Evolutionary conservation across 92 coral and sea anemone species (phyloP).

Genomic region (Zoanthus gigantus): DNA sequence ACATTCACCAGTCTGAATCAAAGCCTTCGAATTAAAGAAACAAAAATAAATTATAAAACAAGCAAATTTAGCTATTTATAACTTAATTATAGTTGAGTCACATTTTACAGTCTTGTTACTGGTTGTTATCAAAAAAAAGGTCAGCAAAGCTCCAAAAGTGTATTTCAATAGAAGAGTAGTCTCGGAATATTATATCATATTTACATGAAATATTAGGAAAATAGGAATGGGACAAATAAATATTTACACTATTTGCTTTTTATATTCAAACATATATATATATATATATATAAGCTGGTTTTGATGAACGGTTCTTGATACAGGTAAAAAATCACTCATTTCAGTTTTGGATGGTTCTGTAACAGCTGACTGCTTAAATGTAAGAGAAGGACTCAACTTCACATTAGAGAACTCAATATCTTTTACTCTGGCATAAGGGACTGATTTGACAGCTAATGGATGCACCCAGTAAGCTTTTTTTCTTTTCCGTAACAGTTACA

Average conservation of each 20-base stretch:
- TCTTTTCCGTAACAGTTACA: conserved; percentile 48
- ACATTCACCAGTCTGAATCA: conserved; percentile 9
- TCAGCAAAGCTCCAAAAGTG: neutral
- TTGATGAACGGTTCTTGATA: conserved; percentile 44
- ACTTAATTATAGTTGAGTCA: neutral
- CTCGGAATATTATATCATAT: neutral
- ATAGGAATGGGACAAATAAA: neutral
- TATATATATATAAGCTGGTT: conserved; percentile 35
- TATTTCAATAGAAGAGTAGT: no score
- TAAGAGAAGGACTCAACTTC: conserved; percentile 3
- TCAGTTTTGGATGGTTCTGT: conserved; percentile 45
- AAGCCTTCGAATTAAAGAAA: neutral
- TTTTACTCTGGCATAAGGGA: conserved; percentile 59
- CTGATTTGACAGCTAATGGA: conserved; percentile 61
- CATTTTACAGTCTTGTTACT: neutral
- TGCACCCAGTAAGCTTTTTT: conserved; percentile 27
- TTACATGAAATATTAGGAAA: neutral
- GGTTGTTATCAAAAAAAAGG: neutral
- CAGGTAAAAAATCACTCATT: conserved; percentile 35
- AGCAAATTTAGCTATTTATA: neutral
- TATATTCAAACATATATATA: no score
- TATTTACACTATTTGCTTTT: no score
- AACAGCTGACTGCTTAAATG: conserved; percentile 30
- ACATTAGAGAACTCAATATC: conserved; percentile 52
- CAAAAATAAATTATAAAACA: neutral